These are phyloP conservation scores for Parnassius orleans DNA, from an alignment of 2,888 invertebrate genomes.

Conservation along the genomic window DNA sequence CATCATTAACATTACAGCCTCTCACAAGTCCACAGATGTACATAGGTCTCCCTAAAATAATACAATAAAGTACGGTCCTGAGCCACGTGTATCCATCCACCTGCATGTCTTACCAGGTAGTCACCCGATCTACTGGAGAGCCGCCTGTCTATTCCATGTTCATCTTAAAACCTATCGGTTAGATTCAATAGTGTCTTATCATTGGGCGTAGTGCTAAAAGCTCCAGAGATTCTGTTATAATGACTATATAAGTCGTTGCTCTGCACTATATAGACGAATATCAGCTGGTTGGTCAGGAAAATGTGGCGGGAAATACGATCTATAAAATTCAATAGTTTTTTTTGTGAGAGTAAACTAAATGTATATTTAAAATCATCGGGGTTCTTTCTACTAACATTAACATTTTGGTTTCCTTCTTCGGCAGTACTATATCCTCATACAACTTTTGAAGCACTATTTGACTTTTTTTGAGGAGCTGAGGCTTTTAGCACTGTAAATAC, in stretches of 20 bases:
- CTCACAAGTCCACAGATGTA: too few relatives aligned
- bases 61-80: too few relatives aligned
- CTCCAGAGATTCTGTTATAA: too few relatives aligned
- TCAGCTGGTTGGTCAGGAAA: constrained; percentile 52
- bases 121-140: too few relatives aligned
- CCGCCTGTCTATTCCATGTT: too few relatives aligned
- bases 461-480: constrained; percentile 43
- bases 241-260: constrained; percentile 56
- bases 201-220: too few relatives aligned
- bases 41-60: too few relatives aligned
- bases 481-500: constrained; percentile 42
- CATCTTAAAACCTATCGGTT: too few relatives aligned
- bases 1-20: too few relatives aligned
- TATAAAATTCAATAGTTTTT: constrained; percentile 27
- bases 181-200: too few relatives aligned
- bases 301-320: constrained; percentile 47
- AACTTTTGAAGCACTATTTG: constrained; percentile 37
- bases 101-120: too few relatives aligned
- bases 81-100: too few relatives aligned
- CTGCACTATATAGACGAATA: constrained; percentile 48
- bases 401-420: constrained; percentile 43
- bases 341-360: background rate
- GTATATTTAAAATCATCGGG: background rate
- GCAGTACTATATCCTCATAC: constrained; percentile 55
- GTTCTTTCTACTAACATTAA: constrained; percentile 36